phyloP scores from a whole-genome alignment of 2,797 vertebrate genomes.

The Agapornis canus region DNA sequence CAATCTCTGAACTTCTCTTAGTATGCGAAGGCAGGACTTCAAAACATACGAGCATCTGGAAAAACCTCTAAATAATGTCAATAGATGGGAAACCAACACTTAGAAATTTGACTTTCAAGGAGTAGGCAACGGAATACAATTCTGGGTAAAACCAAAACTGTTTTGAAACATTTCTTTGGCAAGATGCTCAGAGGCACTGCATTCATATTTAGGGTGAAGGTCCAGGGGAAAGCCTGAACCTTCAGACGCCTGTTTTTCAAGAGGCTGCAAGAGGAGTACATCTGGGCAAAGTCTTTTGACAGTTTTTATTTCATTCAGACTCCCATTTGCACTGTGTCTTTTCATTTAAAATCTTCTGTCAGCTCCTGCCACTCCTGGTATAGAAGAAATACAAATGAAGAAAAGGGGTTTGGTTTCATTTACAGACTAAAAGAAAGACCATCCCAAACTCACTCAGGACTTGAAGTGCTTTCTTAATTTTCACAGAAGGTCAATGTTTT shows the following conservation, averaged over 20 bases:
- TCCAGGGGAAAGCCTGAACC: background rate
- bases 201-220: background rate
- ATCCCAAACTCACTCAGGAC: background rate
- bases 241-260: background rate
- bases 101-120: background rate
- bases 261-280: background rate
- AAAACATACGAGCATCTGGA: background rate
- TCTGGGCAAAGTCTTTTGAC: background rate
- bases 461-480: constrained; percentile 18
- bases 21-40: background rate
- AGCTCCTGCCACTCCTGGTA: background rate
- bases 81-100: background rate
- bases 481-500: background rate
- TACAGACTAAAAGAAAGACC: background rate
- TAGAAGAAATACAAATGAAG: background rate
- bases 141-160: background rate
- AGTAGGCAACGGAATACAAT: background rate
- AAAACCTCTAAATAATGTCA: background rate
- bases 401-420: background rate
- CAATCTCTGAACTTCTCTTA: background rate
- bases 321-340: background rate
- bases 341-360: background rate
- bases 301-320: background rate
- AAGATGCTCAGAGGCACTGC: background rate
- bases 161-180: background rate